phyloP scores from a whole-genome alignment of 2,888 invertebrate genomes.

The Tiliacea aurago region DNA sequence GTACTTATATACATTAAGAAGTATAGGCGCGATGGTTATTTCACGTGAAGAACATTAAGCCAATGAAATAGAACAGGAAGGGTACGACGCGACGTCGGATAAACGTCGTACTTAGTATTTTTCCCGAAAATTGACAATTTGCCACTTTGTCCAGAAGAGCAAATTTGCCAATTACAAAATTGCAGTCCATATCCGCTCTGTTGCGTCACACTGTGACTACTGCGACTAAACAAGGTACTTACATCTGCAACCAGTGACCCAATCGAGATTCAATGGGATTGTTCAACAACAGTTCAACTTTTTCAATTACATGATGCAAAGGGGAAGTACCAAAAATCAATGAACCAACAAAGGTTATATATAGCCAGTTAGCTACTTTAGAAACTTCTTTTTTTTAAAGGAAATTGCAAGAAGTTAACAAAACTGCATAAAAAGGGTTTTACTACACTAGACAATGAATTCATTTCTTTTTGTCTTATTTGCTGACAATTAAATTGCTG shows the following conservation, averaged over 20 bases:
- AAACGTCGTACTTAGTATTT: slow-evolving; percentile 18
- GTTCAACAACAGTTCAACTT: neutral
- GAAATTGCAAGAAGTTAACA: slow-evolving; percentile 35
- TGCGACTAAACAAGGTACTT: neutral
- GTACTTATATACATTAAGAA: neutral
- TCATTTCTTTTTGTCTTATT: slow-evolving; percentile 17
- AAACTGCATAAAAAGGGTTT: slow-evolving; percentile 19
- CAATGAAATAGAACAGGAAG: slow-evolving; percentile 12
- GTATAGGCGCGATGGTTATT: neutral
- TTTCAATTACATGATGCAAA: neutral
- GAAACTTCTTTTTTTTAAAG: slow-evolving; percentile 34
- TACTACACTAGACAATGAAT: slow-evolving; percentile 21
- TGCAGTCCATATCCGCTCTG: slow-evolving; percentile 29
- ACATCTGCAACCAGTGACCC: neutral
- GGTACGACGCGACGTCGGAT: neutral
- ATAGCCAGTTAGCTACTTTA: slow-evolving; percentile 5
- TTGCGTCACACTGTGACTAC: slow-evolving; percentile 9
- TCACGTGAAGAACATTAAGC: neutral
- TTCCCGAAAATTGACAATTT: slow-evolving; percentile 35
- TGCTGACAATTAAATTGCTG: slow-evolving; percentile 14
- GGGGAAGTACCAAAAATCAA: slow-evolving; percentile 28
- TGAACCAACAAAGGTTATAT: slow-evolving; percentile 35
- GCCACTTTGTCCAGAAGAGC: slow-evolving; percentile 28
- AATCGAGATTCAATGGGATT: neutral
- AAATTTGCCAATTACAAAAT: slow-evolving; percentile 40